Percentiles rank a stretch among this genome's conserved stretches.
These are phyloP conservation scores for Trachymyrmex septentrionalis DNA, from an alignment of 1,140 invertebrate genomes.

Conservation along the genomic window DNA sequence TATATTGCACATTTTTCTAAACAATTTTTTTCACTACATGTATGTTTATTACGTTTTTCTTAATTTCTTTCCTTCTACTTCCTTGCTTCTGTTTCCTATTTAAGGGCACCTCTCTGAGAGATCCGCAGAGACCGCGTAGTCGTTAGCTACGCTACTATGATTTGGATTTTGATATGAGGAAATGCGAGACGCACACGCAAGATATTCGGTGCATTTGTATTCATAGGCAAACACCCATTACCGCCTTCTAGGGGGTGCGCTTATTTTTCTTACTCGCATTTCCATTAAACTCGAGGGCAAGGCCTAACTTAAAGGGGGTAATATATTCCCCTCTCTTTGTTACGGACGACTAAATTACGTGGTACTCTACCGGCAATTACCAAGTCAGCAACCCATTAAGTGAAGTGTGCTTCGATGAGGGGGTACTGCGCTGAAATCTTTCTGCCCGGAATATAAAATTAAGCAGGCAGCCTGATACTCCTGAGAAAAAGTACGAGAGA, in stretches of 20 bases:
- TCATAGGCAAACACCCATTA: slow-evolving; percentile 64
- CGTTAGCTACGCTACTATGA: slow-evolving; percentile 13
- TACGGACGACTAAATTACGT: slow-evolving; percentile 70
- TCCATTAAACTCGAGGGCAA: slow-evolving; percentile 19
- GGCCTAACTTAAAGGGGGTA: slow-evolving; percentile 58
- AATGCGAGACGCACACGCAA: slow-evolving; percentile 40
- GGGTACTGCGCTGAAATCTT: slow-evolving; percentile 66
- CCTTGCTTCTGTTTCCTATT: background rate
- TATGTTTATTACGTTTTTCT: background rate
- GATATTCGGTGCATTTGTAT: slow-evolving; percentile 57
- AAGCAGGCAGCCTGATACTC: slow-evolving; percentile 53
- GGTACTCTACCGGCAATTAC: slow-evolving; percentile 72
- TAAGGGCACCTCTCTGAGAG: background rate
- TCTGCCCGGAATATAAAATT: slow-evolving; percentile 73
- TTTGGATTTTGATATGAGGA: slow-evolving; percentile 48
- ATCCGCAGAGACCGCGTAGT: background rate
- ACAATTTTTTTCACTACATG: background rate
- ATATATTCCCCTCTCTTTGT: slow-evolving; percentile 65
- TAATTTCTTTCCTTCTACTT: background rate
- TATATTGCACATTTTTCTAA: background rate
- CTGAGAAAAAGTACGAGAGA: slow-evolving; percentile 22
- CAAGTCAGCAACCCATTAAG: slow-evolving; percentile 75
- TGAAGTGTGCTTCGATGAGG: slow-evolving; percentile 65
- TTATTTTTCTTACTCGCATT: slow-evolving; percentile 65
- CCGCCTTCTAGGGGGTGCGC: slow-evolving; percentile 12